These are phyloP conservation scores for Boloria euphrosyne DNA, from an alignment of 2,888 invertebrate species.

Conservation along the genomic window DNA sequence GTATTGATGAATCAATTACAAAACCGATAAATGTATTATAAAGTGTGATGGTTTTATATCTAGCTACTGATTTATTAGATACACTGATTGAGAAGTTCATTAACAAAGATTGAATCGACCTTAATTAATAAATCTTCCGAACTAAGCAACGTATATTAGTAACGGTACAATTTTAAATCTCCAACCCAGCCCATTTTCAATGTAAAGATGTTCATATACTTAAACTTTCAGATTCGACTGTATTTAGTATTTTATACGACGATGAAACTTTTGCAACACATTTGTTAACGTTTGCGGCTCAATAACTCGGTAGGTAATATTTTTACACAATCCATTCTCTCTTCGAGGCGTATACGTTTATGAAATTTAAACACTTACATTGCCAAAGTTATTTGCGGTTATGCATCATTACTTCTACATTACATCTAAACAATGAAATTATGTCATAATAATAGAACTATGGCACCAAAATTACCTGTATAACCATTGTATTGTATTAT, in stretches of 20 bases:
- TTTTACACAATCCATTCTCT: conserved; percentile 28
- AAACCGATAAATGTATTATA: conserved; percentile 1
- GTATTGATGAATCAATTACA: conserved; percentile 18
- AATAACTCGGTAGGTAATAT: conserved; percentile 18
- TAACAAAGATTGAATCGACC: conserved; percentile 11
- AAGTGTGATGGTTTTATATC: conserved; percentile 3
- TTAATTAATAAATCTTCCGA: conserved; percentile 1
- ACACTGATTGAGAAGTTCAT: conserved; percentile 20
- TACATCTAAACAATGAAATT: conserved; percentile 41
- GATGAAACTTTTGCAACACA: conserved; percentile 24
- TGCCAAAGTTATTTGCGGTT: conserved; percentile 28
- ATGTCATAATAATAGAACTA: conserved; percentile 36
- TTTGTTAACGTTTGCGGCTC: conserved; percentile 24
- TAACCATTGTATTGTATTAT: conserved; percentile 35
- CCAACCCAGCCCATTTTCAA: neutral
- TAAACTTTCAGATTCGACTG: conserved; percentile 18
- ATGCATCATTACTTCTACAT: conserved; percentile 34
- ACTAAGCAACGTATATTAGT: neutral
- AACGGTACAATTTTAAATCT: neutral
- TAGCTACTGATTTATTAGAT: conserved; percentile 14
- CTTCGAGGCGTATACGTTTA: conserved; percentile 19
- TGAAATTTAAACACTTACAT: conserved; percentile 29
- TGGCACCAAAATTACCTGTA: conserved; percentile 35
- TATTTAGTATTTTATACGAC: conserved; percentile 10
- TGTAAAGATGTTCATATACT: conserved; percentile 8